Evolutionary conservation across 2,797 vertebrate species (phyloP).

Genomic region (Sebastiscus tertius): DNA sequence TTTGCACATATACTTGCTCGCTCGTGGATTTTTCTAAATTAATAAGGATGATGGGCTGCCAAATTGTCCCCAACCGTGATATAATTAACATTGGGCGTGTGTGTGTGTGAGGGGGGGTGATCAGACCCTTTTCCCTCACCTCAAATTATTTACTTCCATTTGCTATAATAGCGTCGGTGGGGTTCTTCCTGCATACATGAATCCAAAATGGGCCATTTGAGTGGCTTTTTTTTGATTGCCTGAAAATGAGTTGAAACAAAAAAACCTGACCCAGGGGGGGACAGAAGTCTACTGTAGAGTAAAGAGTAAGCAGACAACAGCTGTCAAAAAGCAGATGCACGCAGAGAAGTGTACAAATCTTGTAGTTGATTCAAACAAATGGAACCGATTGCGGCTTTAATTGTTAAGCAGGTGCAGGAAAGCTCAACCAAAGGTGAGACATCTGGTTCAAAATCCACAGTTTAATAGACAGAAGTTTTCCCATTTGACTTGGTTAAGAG

Average conservation of each 20-base stretch:
- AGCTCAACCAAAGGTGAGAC: neutral
- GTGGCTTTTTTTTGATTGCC: slow-evolving; percentile 18
- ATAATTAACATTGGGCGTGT: slow-evolving; percentile 39
- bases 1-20: neutral
- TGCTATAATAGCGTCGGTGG: slow-evolving; percentile 24
- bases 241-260: slow-evolving; percentile 12
- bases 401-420: neutral
- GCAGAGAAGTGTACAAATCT: neutral
- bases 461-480: neutral
- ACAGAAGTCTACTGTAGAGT: neutral
- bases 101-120: neutral
- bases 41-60: slow-evolving; percentile 24
- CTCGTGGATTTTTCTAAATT: slow-evolving; percentile 21
- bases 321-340: neutral
- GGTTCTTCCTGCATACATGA: slow-evolving; percentile 24
- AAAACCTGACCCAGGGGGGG: neutral
- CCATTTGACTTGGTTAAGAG: neutral
- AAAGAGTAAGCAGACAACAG: neutral
- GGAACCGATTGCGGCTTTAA: neutral
- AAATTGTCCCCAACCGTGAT: slow-evolving; percentile 36
- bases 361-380: neutral
- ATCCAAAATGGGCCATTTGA: slow-evolving; percentile 24
- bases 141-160: slow-evolving; percentile 33
- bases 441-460: neutral
- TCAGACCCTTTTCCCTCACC: slow-evolving; percentile 22